Evolutionary conservation across 2,888 invertebrate genomes (phyloP).

Genomic region (Hypercompe scribonia): DNA sequence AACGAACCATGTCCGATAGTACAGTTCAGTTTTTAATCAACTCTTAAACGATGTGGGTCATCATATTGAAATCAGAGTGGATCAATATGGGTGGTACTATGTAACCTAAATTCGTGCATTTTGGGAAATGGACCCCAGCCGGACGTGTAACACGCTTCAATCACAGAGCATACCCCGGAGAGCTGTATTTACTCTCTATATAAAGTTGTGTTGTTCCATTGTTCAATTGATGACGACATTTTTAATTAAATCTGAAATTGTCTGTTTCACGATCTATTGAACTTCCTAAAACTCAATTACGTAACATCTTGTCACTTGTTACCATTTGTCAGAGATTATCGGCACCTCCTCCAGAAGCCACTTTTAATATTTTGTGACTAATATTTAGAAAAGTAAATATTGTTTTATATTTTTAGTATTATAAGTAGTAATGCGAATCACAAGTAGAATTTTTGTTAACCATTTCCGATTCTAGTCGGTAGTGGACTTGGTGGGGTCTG

Average conservation of each 20-base stretch:
- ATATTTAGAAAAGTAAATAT: too few relatives aligned
- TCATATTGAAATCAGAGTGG: conserved; percentile 18
- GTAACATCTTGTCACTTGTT: too few relatives aligned
- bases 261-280: background rate
- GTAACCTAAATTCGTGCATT: conserved; percentile 83
- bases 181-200: conserved; percentile 81
- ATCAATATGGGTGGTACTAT: conserved; percentile 34
- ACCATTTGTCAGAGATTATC: too few relatives aligned
- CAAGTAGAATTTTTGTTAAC: too few relatives aligned
- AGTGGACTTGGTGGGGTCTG: too few relatives aligned
- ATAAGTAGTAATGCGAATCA: too few relatives aligned
- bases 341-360: too few relatives aligned
- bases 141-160: conserved; percentile 86
- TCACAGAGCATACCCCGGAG: conserved; percentile 83
- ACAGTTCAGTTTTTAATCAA: background rate
- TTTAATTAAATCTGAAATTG: background rate
- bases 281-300: too few relatives aligned
- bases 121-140: conserved; percentile 79
- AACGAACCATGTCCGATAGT: background rate
- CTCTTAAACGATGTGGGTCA: conserved; percentile 1
- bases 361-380: too few relatives aligned
- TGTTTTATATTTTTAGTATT: too few relatives aligned
- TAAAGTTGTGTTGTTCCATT: conserved; percentile 62
- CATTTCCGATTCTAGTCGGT: too few relatives aligned
- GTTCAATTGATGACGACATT: conserved; percentile 38